Evolutionary conservation across 2,888 invertebrate species (phyloP).

Genomic region (Himalopsyche kuldschensis): DNA sequence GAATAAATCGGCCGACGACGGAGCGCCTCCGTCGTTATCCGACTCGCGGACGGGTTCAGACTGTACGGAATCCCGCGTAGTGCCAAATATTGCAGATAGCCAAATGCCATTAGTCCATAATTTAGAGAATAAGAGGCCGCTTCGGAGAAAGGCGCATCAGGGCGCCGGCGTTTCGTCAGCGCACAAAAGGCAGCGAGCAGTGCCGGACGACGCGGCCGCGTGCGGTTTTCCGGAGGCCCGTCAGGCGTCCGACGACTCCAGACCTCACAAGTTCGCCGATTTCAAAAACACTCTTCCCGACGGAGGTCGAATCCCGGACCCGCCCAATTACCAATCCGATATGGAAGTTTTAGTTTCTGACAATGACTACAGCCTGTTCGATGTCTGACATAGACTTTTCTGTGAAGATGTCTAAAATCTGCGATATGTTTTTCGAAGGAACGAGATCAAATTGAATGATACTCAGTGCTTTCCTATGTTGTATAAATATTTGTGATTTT

Average conservation of each 20-base stretch:
- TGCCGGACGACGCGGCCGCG: slow-evolving; percentile 39
- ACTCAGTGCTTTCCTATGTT: neutral
- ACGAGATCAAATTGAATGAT: neutral
- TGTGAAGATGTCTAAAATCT: neutral
- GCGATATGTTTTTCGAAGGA: neutral
- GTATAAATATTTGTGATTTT: neutral
- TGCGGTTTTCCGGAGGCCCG: slow-evolving; percentile 26
- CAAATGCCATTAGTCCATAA: slow-evolving; percentile 33
- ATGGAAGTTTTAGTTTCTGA: slow-evolving; percentile 40
- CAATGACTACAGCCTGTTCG: slow-evolving; percentile 36
- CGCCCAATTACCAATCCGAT: slow-evolving; percentile 31
- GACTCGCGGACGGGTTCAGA: slow-evolving; percentile 25
- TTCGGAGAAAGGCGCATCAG: neutral
- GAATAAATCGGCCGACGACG: slow-evolving; percentile 18
- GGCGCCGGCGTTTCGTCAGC: slow-evolving; percentile 15
- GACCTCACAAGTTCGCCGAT: slow-evolving; percentile 55
- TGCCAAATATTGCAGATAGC: slow-evolving; percentile 37
- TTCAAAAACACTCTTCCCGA: slow-evolving; percentile 55
- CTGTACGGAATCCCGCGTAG: slow-evolving; percentile 35
- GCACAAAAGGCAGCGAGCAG: slow-evolving; percentile 48
- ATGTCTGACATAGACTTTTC: slow-evolving; percentile 25
- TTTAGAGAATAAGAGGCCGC: slow-evolving; percentile 20
- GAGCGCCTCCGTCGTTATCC: slow-evolving; percentile 25
- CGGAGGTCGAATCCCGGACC: slow-evolving; percentile 41
- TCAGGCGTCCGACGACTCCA: neutral